phyloP scores from a whole-genome alignment of 2,113 vertebrate genomes.

The Glaucidium brasilianum region DNA sequence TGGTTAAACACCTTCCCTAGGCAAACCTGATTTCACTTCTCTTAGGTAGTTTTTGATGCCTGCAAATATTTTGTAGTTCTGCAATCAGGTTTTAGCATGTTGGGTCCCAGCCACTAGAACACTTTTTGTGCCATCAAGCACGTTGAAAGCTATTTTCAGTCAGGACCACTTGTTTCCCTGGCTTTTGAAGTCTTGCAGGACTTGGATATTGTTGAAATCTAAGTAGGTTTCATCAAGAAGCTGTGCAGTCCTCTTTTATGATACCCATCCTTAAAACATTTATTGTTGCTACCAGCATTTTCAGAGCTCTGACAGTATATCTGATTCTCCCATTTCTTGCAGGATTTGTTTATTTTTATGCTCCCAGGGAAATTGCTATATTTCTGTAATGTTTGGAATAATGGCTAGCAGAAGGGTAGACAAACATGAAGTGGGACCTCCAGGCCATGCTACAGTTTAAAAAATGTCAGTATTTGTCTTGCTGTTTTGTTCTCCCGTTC shows the following conservation, averaged over 20 bases:
- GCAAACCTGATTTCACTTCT: neutral
- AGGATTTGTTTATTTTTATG: slow-evolving; percentile 2
- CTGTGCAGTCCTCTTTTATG: neutral
- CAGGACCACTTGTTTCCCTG: neutral
- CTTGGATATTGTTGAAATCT: neutral
- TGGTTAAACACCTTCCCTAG: neutral
- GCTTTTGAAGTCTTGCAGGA: neutral
- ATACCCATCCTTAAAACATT: neutral
- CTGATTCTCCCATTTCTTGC: neutral
- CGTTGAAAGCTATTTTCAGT: neutral
- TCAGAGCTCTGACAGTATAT: slow-evolving; percentile 2
- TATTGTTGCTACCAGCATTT: slow-evolving; percentile 27
- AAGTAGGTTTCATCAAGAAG: neutral
- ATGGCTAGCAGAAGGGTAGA: neutral
- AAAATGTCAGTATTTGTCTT: neutral
- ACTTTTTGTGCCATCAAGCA: neutral
- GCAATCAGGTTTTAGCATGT: neutral
- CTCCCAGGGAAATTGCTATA: neutral
- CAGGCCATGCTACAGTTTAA: neutral
- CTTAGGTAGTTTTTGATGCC: neutral
- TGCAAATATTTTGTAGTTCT: neutral
- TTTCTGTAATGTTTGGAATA: slow-evolving; percentile 14
- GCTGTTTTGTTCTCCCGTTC: neutral
- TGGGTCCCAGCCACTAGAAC: neutral
- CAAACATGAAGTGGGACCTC: neutral